Percentiles rank a stretch among this genome's conserved stretches.
Evolutionary conservation across 1,140 invertebrate genomes (phyloP).

Genomic region (Laodelphax striatellus): DNA sequence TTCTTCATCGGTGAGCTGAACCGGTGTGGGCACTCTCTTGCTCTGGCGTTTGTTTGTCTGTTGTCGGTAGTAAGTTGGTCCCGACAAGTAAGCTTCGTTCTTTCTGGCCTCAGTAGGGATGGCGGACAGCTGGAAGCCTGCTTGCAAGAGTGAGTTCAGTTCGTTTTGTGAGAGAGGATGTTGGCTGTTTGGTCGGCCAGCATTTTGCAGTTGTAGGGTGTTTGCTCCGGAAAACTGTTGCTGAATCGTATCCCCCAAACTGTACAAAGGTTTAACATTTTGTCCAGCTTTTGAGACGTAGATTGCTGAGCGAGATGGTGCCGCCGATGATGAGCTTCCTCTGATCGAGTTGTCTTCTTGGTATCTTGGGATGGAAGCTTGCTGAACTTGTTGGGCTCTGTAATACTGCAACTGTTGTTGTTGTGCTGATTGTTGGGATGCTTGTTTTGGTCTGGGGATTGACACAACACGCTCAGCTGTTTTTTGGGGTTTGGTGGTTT

Average conservation of each 20-base stretch:
- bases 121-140: conserved; percentile 32
- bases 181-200: conserved; percentile 7
- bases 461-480: not conserved
- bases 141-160: conserved; percentile 30
- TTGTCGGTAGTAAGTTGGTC: conserved; percentile 27
- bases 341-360: not conserved
- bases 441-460: not conserved
- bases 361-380: not conserved
- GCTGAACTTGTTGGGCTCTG: conserved; percentile 7
- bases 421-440: not conserved
- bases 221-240: not conserved
- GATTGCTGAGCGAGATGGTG: conserved; percentile 12
- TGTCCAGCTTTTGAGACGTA: conserved; percentile 3
- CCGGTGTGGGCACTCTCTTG: conserved; percentile 27
- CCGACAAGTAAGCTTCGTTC: conserved; percentile 21
- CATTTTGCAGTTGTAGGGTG: not conserved
- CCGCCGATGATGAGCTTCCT: not conserved
- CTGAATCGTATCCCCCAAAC: not conserved
- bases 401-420: not conserved
- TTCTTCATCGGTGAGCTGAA: conserved; percentile 28
- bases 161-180: conserved; percentile 30
- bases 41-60: conserved; percentile 29
- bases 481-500: conserved; percentile 10
- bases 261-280: not conserved
- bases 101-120: conserved; percentile 19